Percentiles rank a stretch among this genome's conserved stretches.
Conservation (phyloP, 2,113 vertebrate genomes). For the Panthera leo region DNA sequence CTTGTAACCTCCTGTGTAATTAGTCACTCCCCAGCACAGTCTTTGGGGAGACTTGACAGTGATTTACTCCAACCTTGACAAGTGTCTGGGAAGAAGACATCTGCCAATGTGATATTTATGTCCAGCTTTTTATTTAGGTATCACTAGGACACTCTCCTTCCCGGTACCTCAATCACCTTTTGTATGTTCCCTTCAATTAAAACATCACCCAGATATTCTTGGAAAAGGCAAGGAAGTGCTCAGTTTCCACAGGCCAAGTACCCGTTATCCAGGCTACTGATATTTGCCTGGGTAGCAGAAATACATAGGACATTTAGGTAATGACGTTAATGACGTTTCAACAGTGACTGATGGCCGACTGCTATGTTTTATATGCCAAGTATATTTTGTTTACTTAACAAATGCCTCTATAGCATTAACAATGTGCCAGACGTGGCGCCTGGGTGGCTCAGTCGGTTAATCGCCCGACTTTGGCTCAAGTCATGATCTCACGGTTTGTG, state of each 20-base stretch:
- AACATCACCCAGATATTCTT: background rate
- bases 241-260: background rate
- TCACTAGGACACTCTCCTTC: background rate
- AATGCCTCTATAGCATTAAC: background rate
- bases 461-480: too few species aligned
- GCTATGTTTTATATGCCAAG: background rate
- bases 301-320: background rate
- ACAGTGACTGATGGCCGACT: background rate
- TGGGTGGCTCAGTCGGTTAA: too few species aligned
- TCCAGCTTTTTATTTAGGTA: background rate
- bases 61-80: background rate
- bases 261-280: background rate
- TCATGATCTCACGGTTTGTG: too few species aligned
- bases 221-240: background rate
- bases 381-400: background rate
- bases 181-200: background rate
- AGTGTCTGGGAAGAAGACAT: conserved; percentile 7
- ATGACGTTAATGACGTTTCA: background rate
- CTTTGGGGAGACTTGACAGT: background rate
- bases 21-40: conserved; percentile 14
- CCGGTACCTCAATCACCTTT: background rate
- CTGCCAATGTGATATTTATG: background rate
- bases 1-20: background rate
- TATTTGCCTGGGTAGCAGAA: background rate
- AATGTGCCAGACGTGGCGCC: background rate